phyloP scores from a whole-genome alignment of 2,888 invertebrate species.

The Leucophenga montana region DNA sequence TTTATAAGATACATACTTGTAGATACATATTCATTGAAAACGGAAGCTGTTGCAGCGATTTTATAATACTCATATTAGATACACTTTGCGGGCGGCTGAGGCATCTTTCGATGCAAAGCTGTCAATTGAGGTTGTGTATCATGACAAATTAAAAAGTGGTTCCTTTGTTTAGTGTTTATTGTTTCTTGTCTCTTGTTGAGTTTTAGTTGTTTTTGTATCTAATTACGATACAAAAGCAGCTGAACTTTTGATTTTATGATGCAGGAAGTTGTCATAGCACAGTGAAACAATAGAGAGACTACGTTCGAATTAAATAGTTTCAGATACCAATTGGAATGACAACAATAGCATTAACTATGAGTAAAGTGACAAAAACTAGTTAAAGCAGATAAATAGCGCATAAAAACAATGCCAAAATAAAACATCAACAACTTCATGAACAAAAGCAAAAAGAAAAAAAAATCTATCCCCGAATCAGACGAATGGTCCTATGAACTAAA shows the following conservation, averaged over 20 bases:
- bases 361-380: conserved; percentile 64
- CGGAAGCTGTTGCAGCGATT: conserved; percentile 13
- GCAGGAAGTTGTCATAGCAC: no score
- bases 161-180: conserved; percentile 4
- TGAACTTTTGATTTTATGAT: no score
- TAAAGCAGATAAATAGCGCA: conserved; percentile 66
- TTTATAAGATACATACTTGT: conserved; percentile 49
- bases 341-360: conserved; percentile 10
- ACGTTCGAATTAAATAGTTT: no score
- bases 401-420: conserved; percentile 57
- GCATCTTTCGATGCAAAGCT: neutral
- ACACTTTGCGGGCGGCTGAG: neutral
- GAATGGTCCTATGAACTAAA: no score
- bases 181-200: neutral
- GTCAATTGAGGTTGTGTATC: conserved; percentile 2
- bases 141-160: conserved; percentile 8
- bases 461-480: neutral
- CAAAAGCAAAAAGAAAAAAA: no score
- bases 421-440: neutral
- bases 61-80: neutral
- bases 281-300: no score
- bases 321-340: neutral
- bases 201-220: neutral
- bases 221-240: conserved; percentile 3
- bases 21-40: neutral